Base-by-base conservation (phyloP, 2,797 vertebrate species). In the Limosa lapponica region DNA sequence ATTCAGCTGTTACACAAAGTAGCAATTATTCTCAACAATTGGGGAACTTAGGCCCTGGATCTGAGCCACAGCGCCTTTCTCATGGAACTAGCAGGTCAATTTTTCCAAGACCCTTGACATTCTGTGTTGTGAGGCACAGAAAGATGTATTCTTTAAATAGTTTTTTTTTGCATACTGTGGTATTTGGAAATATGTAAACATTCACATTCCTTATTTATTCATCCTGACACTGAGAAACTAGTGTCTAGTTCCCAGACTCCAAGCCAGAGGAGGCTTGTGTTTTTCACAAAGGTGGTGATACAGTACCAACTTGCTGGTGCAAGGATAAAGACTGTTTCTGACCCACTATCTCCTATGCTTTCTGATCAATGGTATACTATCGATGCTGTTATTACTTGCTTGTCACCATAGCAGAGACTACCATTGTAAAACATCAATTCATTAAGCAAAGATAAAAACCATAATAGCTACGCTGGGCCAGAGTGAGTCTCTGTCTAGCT, bases 1-100 rank as follows among this genome's bases (percentile, higher is more conserved):
- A 98, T 98, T 98, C 97, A 97, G 94, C 98, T 96, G 81, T 96
- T 94, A 83, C 89, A 98, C 98, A 99, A 98, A 99, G 98, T 97
- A 57, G 61, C 96, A 96, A 98, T 99, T 98, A 98, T 98, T 98
- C 97, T 95, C 55, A 87, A 95, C 97, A 98, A 97, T 59, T 54
- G 82, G 77, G 73, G 55, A 91, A 74, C 73, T 97, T 82, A 73
- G 2, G 36, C 67, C 79, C 94, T 96, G 96, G 96, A 97, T 95
- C 86, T 95, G 95, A 97, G 97, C 98, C 98, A 97, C 87, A 28
- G 82, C 0, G 89, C 75, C 89, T 97, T 98, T 98, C 98, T 97
- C 98, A 97, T 97, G 96, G 96, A 97, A 95, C 94, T 77, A 73
- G 95, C 85, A 95, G 98, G 97, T 94, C 97, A 96, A n/a, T 96